Evolutionary conservation across 2,888 invertebrate genomes (phyloP), one percentile per base, ranked within the genome.

Genomic region (Argyra leucocephala): DNA sequence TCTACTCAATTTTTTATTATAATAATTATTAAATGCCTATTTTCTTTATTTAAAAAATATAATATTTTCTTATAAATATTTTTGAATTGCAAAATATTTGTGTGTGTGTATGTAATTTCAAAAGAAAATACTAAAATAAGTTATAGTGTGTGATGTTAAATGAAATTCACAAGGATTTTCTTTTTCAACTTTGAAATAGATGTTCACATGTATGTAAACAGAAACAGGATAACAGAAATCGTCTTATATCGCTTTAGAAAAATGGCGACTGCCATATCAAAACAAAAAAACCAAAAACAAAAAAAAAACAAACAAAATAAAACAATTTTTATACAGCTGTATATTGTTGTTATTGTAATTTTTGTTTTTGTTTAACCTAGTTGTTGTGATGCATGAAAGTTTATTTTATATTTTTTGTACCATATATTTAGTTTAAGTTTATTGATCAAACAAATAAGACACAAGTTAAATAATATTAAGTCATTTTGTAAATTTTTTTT

Each of bases 401-500:
- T 48, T 48, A 18, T 48, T 48, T 48, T 15, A 18, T 48, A 18
- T 2, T 48, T 48, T 48, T 48, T 48, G 9, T 48, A 15, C 10
- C n/a, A n/a, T n/a, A n/a, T 48, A 48, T 48, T 37, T 48, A 48
- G 48, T 48, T 15, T 48, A 18, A n/a, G 48, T 48, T 48, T 48
- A 48, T 48, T 48, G 48, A 48, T 48, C 48, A 48, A 48, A 48
- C 48, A 48, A 18, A 48, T 48, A 48, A 48, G 48, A 48, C 48
- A 37, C 37, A 48, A 15, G 48, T 48, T n/a, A 48, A 48, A 48
- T 48, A 48, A 48, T 48, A n/a, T 48, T 48, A 48, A 18, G 48
- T 18, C 48, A 18, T 48, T 48, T 5, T 5, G 10, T 2, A 48
- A 48, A n/a, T 18, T 31, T 48, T 48, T 9, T 48, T 18, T 31